Base-by-base conservation (phyloP, 2,888 invertebrate species). In the Pinctada fucata region DNA sequence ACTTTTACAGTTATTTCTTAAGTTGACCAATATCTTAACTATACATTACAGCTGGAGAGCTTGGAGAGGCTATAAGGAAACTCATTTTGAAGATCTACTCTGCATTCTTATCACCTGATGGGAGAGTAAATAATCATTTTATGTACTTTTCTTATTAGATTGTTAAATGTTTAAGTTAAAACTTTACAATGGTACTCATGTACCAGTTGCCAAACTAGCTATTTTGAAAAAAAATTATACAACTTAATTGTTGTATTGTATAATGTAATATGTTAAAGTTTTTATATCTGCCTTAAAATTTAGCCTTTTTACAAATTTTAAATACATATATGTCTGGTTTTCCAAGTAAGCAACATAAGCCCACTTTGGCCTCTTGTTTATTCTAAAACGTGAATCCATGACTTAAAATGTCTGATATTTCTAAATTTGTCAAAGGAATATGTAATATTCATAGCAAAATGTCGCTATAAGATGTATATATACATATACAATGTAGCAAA, bases 1-100 rank as follows among this genome's bases (percentile, higher is more conserved):
- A 31, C 31, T 31, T 31, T 31, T 31, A 31, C 31, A 31, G 31
- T 31, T 31, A 31, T 31, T 31, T 31, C 31, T 31, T 31, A 31
- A 31, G 31, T 31, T 31, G 31, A 31, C 31, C 31, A 58, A 58
- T 6, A 58, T 58, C 58, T 58, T 58, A 13, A 13, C 58, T 75
- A 73, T 73, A 58, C 49, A 52, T 83, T 81, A 10, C 82, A 89
- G 91, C 89, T 64, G 88, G 88, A 48, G 90, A 91, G 68, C 86
- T 93, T 73, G 93, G 92, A 75, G 91, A 92, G 71, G 89, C 87
- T 48, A 83, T 93, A 10, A 84, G 92, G n/a, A 87, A 88, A 50
- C 82, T 93, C 64, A 90, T 93, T 51, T 85, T 92, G 70, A 91
- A 91, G 64, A 86, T 93, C 47, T 93, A 92, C 84, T 87, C 83